Conservation (phyloP, 1,140 invertebrate species). For the Bombus cullumanus region DNA sequence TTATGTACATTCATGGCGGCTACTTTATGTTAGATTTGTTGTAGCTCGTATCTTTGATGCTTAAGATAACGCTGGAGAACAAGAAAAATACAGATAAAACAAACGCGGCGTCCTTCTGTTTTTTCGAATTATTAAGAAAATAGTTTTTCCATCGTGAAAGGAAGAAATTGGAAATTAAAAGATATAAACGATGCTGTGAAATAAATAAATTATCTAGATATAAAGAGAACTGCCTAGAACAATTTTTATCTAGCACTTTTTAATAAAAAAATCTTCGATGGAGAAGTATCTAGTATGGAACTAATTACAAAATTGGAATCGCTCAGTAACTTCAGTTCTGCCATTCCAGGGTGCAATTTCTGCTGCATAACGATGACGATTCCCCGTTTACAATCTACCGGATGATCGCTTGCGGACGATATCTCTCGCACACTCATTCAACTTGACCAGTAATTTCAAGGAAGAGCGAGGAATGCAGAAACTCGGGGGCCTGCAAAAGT, state of each 20-base stretch:
- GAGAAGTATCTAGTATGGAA: background rate
- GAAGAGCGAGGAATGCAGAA: background rate
- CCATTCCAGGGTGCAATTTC: background rate
- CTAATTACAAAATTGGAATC: background rate
- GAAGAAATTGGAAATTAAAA: background rate
- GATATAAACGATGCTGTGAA: background rate
- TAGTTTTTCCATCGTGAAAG: too few species aligned
- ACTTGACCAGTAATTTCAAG: slow-evolving; percentile 3
- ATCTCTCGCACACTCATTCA: background rate
- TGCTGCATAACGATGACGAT: background rate
- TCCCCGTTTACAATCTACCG: background rate
- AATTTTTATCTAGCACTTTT: too few species aligned
- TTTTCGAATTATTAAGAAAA: too few species aligned
- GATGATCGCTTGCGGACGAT: background rate
- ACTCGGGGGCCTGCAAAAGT: background rate
- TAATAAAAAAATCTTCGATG: too few species aligned
- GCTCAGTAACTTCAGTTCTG: background rate
- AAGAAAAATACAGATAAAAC: too few species aligned
- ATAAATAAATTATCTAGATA: background rate
- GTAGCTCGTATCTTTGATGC: background rate
- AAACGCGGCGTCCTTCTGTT: too few species aligned
- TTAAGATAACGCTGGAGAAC: too few species aligned
- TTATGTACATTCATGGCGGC: too few species aligned
- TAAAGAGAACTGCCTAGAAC: too few species aligned
- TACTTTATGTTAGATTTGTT: too few species aligned